These are phyloP conservation scores for Megalopta genalis DNA, from an alignment of 1,140 invertebrate species.

Conservation along the genomic window DNA sequence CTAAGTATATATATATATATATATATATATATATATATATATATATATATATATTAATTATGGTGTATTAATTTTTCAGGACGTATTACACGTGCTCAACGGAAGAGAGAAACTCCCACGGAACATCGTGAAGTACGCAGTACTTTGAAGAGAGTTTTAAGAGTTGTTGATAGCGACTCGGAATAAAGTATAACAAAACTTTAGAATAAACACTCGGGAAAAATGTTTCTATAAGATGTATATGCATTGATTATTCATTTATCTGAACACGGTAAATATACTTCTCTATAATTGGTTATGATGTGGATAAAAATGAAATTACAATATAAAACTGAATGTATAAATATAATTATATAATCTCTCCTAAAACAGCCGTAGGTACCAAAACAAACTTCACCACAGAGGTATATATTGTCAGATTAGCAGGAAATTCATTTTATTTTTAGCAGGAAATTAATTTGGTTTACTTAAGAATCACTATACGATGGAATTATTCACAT, in stretches of 20 bases:
- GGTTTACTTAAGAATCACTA: background rate
- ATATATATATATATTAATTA: background rate
- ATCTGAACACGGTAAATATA: slow-evolving; percentile 27
- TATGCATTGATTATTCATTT: slow-evolving; percentile 11
- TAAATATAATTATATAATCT: background rate
- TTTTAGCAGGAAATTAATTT: background rate
- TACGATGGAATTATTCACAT: slow-evolving; percentile 1
- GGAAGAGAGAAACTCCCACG: slow-evolving; percentile 45
- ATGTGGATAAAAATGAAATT: background rate
- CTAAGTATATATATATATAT: no score
- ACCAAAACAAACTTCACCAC: background rate
- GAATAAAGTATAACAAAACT: slow-evolving; percentile 57
- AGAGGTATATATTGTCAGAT: background rate
- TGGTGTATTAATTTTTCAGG: slow-evolving; percentile 58
- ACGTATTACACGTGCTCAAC: slow-evolving; percentile 70
- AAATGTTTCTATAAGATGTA: slow-evolving; percentile 5
- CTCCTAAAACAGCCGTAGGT: background rate
- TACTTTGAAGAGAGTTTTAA: slow-evolving; percentile 63
- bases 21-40: no score
- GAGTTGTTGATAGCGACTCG: slow-evolving; percentile 72
- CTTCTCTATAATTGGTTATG: background rate
- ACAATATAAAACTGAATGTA: background rate
- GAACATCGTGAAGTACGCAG: slow-evolving; percentile 58
- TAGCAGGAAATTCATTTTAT: background rate
- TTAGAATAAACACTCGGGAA: background rate